Evolutionary conservation across 2,888 invertebrate species (phyloP).

Genomic region (Digitonthophagus gazella): DNA sequence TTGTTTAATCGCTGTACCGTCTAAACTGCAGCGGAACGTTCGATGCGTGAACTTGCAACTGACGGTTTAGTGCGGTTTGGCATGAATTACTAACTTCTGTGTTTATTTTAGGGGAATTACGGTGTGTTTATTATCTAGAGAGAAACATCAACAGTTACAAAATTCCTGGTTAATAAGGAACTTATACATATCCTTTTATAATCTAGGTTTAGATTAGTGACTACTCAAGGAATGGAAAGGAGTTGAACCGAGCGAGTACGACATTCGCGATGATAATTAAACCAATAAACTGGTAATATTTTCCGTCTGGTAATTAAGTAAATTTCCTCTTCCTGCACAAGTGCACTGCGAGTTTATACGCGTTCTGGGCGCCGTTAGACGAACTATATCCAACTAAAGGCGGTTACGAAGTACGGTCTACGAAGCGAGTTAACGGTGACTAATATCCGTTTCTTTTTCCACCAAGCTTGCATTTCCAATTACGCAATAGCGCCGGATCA

Average conservation of each 20-base stretch:
- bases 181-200: no score
- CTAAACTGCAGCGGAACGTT: neutral
- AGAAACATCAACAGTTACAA: no score
- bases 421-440: neutral
- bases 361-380: conserved; percentile 7
- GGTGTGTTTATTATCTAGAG: no score
- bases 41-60: neutral
- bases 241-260: neutral
- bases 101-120: no score
- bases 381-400: conserved; percentile 11
- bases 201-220: neutral
- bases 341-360: conserved; percentile 7
- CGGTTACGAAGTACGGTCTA: neutral
- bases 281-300: conserved; percentile 17
- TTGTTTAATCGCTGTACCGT: neutral
- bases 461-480: neutral
- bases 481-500: neutral
- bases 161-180: no score
- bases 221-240: neutral
- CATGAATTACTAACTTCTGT: neutral
- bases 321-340: conserved; percentile 25
- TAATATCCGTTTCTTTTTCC: neutral
- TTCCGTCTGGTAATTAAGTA: conserved; percentile 23
- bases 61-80: neutral
- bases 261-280: conserved; percentile 9